phyloP scores from a whole-genome alignment of 1,140 invertebrate genomes.

The Pseudobourletiella spinata region DNA sequence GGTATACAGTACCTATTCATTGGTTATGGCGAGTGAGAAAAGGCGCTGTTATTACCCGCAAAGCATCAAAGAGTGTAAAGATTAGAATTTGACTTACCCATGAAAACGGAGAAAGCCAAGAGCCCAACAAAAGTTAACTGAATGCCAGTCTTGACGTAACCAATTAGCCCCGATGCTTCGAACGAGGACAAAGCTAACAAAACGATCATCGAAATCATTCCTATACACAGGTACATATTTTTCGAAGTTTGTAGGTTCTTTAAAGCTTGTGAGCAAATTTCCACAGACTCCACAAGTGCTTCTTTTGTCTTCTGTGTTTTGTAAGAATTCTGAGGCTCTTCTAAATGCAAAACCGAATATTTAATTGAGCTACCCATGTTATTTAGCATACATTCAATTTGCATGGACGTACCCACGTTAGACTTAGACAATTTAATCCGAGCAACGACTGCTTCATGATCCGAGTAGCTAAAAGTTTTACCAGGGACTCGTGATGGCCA shows the following conservation, averaged over 20 bases:
- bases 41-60: too few relatives aligned
- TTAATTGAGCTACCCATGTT: too few relatives aligned
- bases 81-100: conserved; percentile 47
- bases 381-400: too few relatives aligned
- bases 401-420: conserved; percentile 23
- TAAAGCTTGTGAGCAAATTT: conserved; percentile 28
- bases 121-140: conserved; percentile 54
- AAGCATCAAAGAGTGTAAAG: too few relatives aligned
- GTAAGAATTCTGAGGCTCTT: too few relatives aligned
- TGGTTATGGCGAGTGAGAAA: too few relatives aligned
- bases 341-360: too few relatives aligned
- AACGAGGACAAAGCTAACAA: conserved; percentile 9
- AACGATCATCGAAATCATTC: conserved; percentile 10
- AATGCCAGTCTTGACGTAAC: conserved; percentile 41
- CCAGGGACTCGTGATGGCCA: conserved; percentile 62
- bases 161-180: conserved; percentile 4
- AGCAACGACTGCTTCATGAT: conserved; percentile 79
- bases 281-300: conserved; percentile 26
- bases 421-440: conserved; percentile 47
- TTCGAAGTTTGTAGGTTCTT: conserved; percentile 20
- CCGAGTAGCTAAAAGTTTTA: conserved; percentile 68
- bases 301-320: too few relatives aligned
- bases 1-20: too few relatives aligned
- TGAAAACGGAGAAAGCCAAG: conserved; percentile 59
- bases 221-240: conserved; percentile 17